These are phyloP conservation scores for Ceryle rudis DNA, from an alignment of 2,797 vertebrate species.

Conservation along the genomic window DNA sequence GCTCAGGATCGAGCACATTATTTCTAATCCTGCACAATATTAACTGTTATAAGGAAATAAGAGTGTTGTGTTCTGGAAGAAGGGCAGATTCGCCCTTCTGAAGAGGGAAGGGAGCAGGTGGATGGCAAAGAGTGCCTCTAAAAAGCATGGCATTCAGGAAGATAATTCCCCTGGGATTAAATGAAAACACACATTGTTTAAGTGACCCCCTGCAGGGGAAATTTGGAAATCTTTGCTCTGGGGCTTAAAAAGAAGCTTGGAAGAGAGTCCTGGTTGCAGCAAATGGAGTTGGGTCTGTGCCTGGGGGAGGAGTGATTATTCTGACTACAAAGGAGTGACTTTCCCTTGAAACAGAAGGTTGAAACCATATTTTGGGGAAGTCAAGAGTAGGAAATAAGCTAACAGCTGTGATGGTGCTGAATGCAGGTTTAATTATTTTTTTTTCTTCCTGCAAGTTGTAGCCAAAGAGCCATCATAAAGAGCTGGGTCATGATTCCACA, in stretches of 20 bases:
- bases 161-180: conserved; percentile 42
- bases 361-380: conserved; percentile 42
- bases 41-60: neutral
- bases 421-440: conserved; percentile 49
- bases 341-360: conserved; percentile 60
- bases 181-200: conserved; percentile 42
- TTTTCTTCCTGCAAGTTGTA: conserved; percentile 25
- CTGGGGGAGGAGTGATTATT: conserved; percentile 50
- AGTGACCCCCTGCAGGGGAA: conserved; percentile 42
- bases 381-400: conserved; percentile 29
- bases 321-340: conserved; percentile 45
- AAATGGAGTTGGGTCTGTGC: conserved; percentile 38
- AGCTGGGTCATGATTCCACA: neutral
- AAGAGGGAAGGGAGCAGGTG: conserved; percentile 34
- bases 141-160: conserved; percentile 25
- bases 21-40: neutral
- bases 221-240: conserved; percentile 50
- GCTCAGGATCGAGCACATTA: neutral
- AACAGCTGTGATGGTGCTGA: conserved; percentile 51
- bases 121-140: conserved; percentile 1
- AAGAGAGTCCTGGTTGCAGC: neutral
- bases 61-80: neutral
- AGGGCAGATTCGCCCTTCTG: conserved; percentile 16
- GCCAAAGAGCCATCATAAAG: conserved; percentile 41
- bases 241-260: conserved; percentile 33